Percentiles rank a stretch among this genome's conserved stretches.
Evolutionary conservation across 2,888 invertebrate species (phyloP).

Genomic region (Melieria crassipennis): DNA sequence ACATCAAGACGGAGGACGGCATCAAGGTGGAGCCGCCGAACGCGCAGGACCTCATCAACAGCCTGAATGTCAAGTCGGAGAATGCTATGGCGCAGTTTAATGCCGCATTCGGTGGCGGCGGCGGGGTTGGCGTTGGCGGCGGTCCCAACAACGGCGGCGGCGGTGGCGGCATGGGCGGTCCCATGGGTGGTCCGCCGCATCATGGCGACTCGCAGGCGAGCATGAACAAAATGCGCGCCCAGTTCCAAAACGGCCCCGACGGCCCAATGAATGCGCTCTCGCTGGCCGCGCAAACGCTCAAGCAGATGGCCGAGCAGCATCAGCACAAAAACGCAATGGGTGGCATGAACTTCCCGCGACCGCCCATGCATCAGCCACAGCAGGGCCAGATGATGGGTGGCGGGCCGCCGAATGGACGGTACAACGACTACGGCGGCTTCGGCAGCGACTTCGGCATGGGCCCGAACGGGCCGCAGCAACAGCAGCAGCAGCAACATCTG

Average conservation of each 20-base stretch:
- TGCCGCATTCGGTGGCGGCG: conserved; percentile 55
- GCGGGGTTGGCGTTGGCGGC: conserved; percentile 42
- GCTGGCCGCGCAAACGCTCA: conserved; percentile 93
- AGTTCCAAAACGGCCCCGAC: conserved; percentile 56
- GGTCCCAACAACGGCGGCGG: conserved; percentile 40
- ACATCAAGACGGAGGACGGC: conserved; percentile 66
- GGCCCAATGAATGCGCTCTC: conserved; percentile 76
- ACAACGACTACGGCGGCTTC: conserved; percentile 72
- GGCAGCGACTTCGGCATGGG: conserved; percentile 64
- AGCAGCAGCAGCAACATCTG: conserved; percentile 56
- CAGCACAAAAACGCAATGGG: conserved; percentile 84
- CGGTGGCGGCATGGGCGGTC: conserved; percentile 16
- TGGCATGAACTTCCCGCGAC: conserved; percentile 68
- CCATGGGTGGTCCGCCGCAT: conserved; percentile 16
- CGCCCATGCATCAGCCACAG: conserved; percentile 65
- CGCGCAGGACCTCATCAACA: conserved; percentile 64
- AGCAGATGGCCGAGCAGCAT: conserved; percentile 97
- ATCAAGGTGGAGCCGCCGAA: conserved; percentile 64
- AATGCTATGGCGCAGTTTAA: conserved; percentile 62
- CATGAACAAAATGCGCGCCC: conserved; percentile 58
- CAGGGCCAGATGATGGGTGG: conserved; percentile 65
- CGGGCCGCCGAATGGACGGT: conserved; percentile 66
- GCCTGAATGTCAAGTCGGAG: conserved; percentile 64
- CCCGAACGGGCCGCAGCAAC: conserved; percentile 53
- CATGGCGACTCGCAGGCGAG: conserved; percentile 28